A percentile compares a stretch with the other conserved stretches of the same genome.
Evolutionary conservation across 2,113 vertebrate genomes (phyloP).

Genomic region (Oceanodroma tethys): DNA sequence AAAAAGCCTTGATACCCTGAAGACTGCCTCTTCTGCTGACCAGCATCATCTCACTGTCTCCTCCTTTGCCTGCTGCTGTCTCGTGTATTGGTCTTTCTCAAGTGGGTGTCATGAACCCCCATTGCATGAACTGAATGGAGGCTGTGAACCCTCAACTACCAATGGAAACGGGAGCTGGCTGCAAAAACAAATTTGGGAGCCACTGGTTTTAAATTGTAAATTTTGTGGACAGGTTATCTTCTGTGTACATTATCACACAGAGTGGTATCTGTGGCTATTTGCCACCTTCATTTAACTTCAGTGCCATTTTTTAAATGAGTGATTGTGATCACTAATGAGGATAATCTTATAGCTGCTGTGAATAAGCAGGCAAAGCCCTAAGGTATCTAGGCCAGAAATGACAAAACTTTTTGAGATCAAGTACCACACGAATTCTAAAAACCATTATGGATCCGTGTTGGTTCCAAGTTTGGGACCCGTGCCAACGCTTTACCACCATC

Average conservation of each 20-base stretch:
- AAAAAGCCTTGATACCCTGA: neutral
- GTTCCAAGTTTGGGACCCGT: neutral
- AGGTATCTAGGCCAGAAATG: neutral
- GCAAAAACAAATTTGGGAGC: neutral
- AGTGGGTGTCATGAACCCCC: too few relatives aligned
- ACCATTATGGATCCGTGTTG: neutral
- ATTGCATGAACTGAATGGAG: neutral
- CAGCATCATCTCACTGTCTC: rapidly evolving
- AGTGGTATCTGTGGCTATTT: neutral
- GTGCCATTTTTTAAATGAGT: neutral
- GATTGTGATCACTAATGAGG: neutral
- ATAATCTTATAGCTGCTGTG: neutral
- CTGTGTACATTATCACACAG: neutral
- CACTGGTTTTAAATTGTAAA: neutral
- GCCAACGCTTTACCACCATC: neutral
- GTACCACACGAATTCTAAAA: neutral
- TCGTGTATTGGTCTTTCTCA: rapidly evolving
- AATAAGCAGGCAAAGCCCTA: neutral
- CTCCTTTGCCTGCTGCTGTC: neutral
- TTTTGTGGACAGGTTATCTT: neutral
- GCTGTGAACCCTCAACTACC: neutral
- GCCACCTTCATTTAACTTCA: neutral
- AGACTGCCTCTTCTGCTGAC: neutral
- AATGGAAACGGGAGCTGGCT: rapidly evolving
- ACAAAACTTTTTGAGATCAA: neutral